phyloP scores from a whole-genome alignment of 2,113 vertebrate genomes.

The Platichthys stellatus region DNA sequence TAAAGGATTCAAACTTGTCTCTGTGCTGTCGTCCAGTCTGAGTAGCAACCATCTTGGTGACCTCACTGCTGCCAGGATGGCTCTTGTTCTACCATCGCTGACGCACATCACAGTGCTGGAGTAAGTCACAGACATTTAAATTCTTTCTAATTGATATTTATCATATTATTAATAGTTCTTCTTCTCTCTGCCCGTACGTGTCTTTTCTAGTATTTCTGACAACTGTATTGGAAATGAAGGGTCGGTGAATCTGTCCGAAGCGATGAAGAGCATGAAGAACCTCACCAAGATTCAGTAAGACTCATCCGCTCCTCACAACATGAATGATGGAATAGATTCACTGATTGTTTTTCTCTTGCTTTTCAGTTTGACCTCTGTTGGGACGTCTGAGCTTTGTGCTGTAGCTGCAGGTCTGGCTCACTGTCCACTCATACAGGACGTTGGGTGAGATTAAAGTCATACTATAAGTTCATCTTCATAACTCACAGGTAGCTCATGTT shows the following conservation, averaged over 20 bases:
- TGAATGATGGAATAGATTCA: background rate
- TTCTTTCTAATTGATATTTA: background rate
- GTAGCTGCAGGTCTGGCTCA: slow-evolving; percentile 79
- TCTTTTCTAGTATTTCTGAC: slow-evolving; percentile 83
- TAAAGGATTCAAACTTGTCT: background rate
- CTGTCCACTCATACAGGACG: slow-evolving; percentile 85
- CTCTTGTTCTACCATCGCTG: slow-evolving; percentile 74
- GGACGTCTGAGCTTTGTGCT: slow-evolving; percentile 65
- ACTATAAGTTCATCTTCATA: background rate
- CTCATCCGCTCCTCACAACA: background rate
- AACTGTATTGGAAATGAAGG: slow-evolving; percentile 80
- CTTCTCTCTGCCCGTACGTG: background rate
- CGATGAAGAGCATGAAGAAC: slow-evolving; percentile 68
- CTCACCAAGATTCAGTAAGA: slow-evolving; percentile 88
- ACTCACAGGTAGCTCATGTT: background rate
- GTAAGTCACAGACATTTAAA: slow-evolving; percentile 80
- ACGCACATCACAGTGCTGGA: slow-evolving; percentile 79
- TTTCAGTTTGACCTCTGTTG: slow-evolving; percentile 78
- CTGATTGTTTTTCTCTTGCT: background rate
- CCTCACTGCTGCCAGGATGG: slow-evolving; percentile 77
- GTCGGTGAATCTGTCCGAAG: slow-evolving; percentile 68
- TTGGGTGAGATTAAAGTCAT: slow-evolving; percentile 82
- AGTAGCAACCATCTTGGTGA: slow-evolving; percentile 82
- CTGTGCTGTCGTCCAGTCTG: slow-evolving; percentile 78
- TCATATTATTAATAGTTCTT: background rate